Conservation (phyloP, 2,888 invertebrate species). For the Pterostichus niger region DNA sequence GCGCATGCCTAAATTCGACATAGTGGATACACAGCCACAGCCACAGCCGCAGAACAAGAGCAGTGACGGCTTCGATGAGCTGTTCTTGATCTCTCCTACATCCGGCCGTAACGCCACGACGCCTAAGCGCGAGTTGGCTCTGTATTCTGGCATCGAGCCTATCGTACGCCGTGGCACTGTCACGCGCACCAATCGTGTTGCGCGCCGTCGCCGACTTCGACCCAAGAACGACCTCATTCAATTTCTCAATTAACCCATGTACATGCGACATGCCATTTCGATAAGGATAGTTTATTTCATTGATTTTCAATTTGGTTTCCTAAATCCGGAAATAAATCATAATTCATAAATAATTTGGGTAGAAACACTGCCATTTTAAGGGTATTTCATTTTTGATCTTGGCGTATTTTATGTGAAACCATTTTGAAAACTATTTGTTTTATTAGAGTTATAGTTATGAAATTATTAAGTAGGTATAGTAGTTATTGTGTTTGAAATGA, state of each 20-base stretch:
- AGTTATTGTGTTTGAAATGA: slow-evolving; percentile 22
- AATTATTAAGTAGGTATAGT: slow-evolving; percentile 17
- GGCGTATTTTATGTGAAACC: background rate
- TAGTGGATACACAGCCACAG: slow-evolving; percentile 52
- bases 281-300: background rate
- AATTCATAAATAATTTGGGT: background rate
- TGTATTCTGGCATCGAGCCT: slow-evolving; percentile 63
- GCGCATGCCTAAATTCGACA: slow-evolving; percentile 52
- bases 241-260: slow-evolving; percentile 30
- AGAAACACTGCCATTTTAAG: slow-evolving; percentile 2
- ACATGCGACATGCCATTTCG: slow-evolving; percentile 1
- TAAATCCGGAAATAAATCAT: background rate
- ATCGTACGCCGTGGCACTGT: slow-evolving; percentile 73
- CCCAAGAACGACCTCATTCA: slow-evolving; percentile 36
- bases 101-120: slow-evolving; percentile 48
- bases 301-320: slow-evolving; percentile 38
- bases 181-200: slow-evolving; percentile 73
- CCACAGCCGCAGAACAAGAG: slow-evolving; percentile 29
- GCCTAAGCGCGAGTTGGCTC: slow-evolving; percentile 46
- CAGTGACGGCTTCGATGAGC: slow-evolving; percentile 54
- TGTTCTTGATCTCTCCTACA: slow-evolving; percentile 55
- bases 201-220: slow-evolving; percentile 66
- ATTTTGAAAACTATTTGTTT: slow-evolving; percentile 37
- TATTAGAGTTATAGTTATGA: slow-evolving; percentile 18
- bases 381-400: background rate